phyloP scores from a whole-genome alignment of 2,797 vertebrate species.

The Somateria mollissima region DNA sequence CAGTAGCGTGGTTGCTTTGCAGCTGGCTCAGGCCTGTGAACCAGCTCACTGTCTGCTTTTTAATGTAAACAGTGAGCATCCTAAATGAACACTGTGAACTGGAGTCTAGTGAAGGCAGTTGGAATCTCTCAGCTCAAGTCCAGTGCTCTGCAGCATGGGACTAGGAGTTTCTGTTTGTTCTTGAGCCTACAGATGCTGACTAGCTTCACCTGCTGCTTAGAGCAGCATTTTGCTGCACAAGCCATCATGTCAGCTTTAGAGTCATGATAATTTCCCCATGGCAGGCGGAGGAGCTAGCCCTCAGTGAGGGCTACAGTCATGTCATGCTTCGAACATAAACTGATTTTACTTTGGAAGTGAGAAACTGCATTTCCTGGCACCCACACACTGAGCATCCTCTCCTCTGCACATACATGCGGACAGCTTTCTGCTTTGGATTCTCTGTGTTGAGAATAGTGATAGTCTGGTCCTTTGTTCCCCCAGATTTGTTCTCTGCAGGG shows the following conservation, averaged over 20 bases:
- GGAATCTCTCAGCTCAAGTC: background rate
- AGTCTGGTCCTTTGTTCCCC: background rate
- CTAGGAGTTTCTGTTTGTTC: background rate
- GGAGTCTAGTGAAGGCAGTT: background rate
- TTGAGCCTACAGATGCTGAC: background rate
- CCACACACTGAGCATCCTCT: background rate
- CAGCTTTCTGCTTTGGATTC: constrained; percentile 5
- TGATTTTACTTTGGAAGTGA: constrained; percentile 41
- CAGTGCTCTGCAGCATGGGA: accelerated
- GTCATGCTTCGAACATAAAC: constrained; percentile 32
- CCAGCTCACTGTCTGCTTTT: background rate
- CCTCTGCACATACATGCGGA: background rate
- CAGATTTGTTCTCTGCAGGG: constrained; percentile 19
- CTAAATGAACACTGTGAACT: background rate
- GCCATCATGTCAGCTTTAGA: background rate
- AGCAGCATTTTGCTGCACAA: background rate
- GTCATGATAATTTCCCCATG: background rate
- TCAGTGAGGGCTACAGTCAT: background rate
- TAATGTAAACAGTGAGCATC: background rate
- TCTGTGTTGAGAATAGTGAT: background rate
- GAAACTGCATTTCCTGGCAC: constrained; percentile 3
- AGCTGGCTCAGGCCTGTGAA: background rate
- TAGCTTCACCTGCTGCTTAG: background rate
- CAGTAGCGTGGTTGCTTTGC: background rate
- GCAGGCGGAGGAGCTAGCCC: background rate